Evolutionary conservation across 2,797 vertebrate genomes (phyloP).

Genomic region (Pelochelys cantorii): DNA sequence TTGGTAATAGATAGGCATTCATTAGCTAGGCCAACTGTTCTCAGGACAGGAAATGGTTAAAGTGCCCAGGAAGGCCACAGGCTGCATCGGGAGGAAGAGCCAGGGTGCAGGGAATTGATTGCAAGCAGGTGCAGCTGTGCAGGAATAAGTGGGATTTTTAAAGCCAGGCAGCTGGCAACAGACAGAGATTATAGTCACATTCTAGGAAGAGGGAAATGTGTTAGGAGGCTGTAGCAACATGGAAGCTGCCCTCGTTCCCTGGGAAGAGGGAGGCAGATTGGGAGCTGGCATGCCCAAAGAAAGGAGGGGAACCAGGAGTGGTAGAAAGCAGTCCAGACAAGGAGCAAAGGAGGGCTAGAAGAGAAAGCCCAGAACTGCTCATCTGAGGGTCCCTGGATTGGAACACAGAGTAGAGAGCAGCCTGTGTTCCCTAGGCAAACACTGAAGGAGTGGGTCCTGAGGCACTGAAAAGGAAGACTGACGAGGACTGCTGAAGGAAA

Average conservation of each 20-base stretch:
- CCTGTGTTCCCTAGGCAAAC: background rate
- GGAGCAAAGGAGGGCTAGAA: background rate
- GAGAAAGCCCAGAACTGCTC: background rate
- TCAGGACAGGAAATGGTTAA: background rate
- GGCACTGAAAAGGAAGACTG: background rate
- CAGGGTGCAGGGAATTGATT: background rate
- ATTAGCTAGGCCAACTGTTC: constrained; percentile 10
- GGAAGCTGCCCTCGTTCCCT: background rate
- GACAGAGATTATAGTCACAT: background rate
- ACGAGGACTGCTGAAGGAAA: background rate
- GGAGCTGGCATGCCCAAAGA: background rate
- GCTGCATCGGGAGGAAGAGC: background rate
- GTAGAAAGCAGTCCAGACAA: background rate
- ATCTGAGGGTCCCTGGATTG: background rate
- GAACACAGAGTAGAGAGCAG: background rate
- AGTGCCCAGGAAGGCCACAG: background rate
- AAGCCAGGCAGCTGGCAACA: background rate
- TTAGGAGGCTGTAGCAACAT: too few relatives aligned
- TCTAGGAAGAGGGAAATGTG: background rate
- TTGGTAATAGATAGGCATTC: constrained; percentile 17
- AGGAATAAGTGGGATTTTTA: background rate
- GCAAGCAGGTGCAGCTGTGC: background rate
- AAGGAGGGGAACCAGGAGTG: background rate
- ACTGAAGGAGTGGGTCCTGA: background rate
- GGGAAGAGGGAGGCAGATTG: background rate